These are phyloP conservation scores for Microcebus tavaratra DNA, from an alignment of 2,113 vertebrate species.

Conservation along the genomic window DNA sequence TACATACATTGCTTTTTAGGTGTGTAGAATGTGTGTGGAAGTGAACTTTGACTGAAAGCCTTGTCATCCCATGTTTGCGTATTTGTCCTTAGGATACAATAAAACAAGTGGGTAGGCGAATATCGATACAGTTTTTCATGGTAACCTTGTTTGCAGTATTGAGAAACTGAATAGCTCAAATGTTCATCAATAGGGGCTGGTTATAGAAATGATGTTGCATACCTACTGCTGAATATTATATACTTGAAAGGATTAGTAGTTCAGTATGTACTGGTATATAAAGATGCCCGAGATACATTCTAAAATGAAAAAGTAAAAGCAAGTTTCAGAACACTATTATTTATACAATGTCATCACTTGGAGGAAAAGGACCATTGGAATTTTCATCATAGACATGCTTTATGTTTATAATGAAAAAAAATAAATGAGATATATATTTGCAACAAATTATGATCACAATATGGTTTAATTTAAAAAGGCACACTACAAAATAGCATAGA, in stretches of 20 bases:
- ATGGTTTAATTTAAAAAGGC: not conserved
- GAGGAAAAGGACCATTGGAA: not conserved
- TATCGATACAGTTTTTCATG: not conserved
- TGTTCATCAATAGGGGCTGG: not conserved
- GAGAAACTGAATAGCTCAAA: not conserved
- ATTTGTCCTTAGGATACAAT: not conserved
- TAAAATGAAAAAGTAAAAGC: conserved; percentile 5
- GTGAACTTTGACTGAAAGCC: conserved; percentile 7
- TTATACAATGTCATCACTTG: not conserved
- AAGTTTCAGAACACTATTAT: not conserved
- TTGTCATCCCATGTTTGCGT: not conserved
- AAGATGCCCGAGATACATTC: not conserved
- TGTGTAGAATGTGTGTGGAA: not conserved
- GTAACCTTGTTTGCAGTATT: not conserved
- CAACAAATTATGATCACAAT: not conserved
- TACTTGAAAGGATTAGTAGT: not conserved
- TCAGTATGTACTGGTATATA: not conserved
- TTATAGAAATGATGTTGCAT: not conserved
- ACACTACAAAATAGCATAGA: not conserved
- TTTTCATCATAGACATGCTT: not conserved
- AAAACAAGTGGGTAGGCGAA: not conserved
- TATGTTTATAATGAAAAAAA: not conserved
- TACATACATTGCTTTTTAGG: not conserved
- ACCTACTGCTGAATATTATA: not conserved
- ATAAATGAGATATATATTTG: not conserved